A percentile compares a stretch with the other conserved stretches of the same genome.
These are phyloP conservation scores for Eledona agricola DNA, from an alignment of 2,888 invertebrate species.

Conservation along the genomic window DNA sequence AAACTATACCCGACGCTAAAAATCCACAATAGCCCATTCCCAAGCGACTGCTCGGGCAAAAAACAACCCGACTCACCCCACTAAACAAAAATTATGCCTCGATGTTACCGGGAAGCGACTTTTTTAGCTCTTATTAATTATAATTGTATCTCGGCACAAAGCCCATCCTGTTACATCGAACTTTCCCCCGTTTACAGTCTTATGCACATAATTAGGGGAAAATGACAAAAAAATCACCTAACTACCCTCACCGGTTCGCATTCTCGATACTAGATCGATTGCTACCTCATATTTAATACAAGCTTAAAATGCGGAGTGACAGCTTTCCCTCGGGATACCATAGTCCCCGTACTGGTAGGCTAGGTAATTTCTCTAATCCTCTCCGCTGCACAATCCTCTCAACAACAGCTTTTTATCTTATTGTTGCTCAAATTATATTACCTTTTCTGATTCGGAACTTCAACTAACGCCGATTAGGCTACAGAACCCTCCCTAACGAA, in stretches of 20 bases:
- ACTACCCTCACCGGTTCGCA: conserved; percentile 24
- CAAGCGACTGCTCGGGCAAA: conserved; percentile 50
- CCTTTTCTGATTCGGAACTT: conserved; percentile 43
- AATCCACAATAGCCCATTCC: conserved; percentile 51
- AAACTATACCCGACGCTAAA: conserved; percentile 53
- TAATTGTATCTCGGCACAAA: conserved; percentile 50
- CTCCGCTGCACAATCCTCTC: conserved; percentile 48
- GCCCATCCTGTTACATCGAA: conserved; percentile 31
- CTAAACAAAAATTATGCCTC: conserved; percentile 54
- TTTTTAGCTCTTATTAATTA: conserved; percentile 55
- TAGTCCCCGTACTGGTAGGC: conserved; percentile 47
- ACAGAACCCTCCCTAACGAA: no score
- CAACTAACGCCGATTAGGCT: no score
- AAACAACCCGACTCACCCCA: conserved; percentile 48
- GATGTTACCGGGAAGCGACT: conserved; percentile 54
- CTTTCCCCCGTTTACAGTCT: conserved; percentile 37
- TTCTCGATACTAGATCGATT: conserved; percentile 12
- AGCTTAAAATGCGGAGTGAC: conserved; percentile 42
- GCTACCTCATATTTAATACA: conserved; percentile 30
- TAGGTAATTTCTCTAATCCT: conserved; percentile 50
- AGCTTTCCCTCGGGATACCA: conserved; percentile 48
- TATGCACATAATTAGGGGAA: conserved; percentile 27
- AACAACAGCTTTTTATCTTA: conserved; percentile 54
- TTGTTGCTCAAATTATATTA: conserved; percentile 54
- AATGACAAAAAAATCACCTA: conserved; percentile 36